These are phyloP conservation scores for Lypha dubia DNA, from an alignment of 2,888 invertebrate genomes.

Conservation along the genomic window DNA sequence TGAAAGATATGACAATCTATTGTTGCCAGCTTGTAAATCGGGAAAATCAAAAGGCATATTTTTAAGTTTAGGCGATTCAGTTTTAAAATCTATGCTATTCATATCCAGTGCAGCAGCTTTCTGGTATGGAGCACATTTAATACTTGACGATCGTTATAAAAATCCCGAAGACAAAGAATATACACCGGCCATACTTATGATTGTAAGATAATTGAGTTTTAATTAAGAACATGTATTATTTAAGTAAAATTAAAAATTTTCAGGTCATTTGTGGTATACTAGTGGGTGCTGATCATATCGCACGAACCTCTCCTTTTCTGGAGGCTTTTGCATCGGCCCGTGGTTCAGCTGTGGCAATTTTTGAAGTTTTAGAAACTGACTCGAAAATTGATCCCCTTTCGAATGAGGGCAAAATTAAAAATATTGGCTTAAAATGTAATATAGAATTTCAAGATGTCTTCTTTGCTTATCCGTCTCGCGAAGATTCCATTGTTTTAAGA, in stretches of 20 bases:
- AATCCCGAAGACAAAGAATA: conserved; percentile 85
- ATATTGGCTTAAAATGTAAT: conserved; percentile 86
- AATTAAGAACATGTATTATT: background rate
- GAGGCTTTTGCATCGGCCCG: conserved; percentile 89
- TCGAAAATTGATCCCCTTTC: conserved; percentile 90
- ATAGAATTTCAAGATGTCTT: conserved; percentile 88
- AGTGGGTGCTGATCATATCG: conserved; percentile 91
- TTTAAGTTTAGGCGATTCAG: conserved; percentile 88
- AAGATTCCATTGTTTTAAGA: conserved; percentile 88
- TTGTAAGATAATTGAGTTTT: conserved; percentile 85
- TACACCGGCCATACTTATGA: conserved; percentile 89
- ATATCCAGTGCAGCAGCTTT: conserved; percentile 90
- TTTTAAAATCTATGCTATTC: conserved; percentile 90
- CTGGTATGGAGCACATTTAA: conserved; percentile 91
- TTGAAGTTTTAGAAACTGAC: conserved; percentile 88
- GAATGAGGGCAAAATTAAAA: conserved; percentile 86
- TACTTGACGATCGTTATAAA: conserved; percentile 86
- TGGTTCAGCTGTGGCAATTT: conserved; percentile 90
- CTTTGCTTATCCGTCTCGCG: conserved; percentile 91
- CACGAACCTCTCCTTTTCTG: conserved; percentile 90
- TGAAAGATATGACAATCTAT: conserved; percentile 85
- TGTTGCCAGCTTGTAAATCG: conserved; percentile 87
- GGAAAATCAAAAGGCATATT: conserved; percentile 87
- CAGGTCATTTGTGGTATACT: conserved; percentile 89
- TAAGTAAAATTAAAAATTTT: background rate